Evolutionary conservation across 2,113 vertebrate species (phyloP), one percentile per base, ranked within the genome.

Genomic region (Microcebus griseorufus): DNA sequence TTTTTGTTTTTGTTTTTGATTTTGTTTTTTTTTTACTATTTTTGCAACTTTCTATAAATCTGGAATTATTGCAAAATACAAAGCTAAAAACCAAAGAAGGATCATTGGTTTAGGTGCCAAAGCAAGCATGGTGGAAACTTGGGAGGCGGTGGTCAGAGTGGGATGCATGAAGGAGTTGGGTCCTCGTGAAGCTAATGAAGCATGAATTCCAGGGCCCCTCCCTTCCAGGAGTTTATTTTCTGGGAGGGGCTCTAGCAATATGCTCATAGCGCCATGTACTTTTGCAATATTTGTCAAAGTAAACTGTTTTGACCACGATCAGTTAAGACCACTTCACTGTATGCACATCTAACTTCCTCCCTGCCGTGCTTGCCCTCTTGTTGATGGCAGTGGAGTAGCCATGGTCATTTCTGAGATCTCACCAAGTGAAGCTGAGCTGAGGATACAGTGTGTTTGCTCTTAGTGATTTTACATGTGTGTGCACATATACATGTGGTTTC

Each of bases 131-230:
- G 13, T 73, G 2, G 45, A 42, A 83, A 93, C 4, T 27, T 3
- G 29, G 23, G 48, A 75, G 32, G 39, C 25, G 17, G 5, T 25
- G 37, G 37, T 42, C 13, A 73, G 13, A 23, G 9, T 9, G 17
- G 27, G 22, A 51, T 4, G 2, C n/a, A 55, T 32, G 3, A 1
- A 1, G 7, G 2, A 20, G 16, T 3, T 1, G 25, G 1, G 32
- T 58, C 39, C 16, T 48, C 27, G 14, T 14, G 27, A 64, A 51
- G 37, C 23, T 14, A 23, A 29, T n/a, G 29, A 29, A 55, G 23
- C 20, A n/a, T 55, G 23, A 39, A 25, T 60, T 64, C 23, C 16
- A 39, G 20, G 22, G 16, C 8, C 29, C 37, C 9, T 90, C 3
- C 39, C 14, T 17, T 75, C 32, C 2, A 64, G 51, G 51, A 39